These are phyloP conservation scores for Piezodorus guildinii DNA, from an alignment of 1,140 invertebrate species.

Conservation along the genomic window DNA sequence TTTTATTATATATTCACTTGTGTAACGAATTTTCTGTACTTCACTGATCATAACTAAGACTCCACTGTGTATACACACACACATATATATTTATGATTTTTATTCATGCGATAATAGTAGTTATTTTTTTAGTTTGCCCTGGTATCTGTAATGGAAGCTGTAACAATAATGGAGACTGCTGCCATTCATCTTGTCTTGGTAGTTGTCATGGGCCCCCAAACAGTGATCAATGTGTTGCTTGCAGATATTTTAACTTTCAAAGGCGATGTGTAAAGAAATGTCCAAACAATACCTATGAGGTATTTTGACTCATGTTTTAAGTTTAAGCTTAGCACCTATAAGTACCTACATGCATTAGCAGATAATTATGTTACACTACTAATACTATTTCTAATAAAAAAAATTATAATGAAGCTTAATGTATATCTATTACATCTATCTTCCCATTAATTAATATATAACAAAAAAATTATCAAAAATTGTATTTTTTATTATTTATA, in stretches of 20 bases:
- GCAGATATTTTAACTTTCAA: conserved; percentile 49
- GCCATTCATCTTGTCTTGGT: conserved; percentile 67
- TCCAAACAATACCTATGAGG: conserved; percentile 50
- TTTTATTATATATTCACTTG: no score
- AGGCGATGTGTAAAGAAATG: conserved; percentile 56
- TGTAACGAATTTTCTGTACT: no score
- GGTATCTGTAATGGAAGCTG: conserved; percentile 40
- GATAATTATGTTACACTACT: not conserved
- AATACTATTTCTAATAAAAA: no score
- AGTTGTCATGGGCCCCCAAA: conserved; percentile 51
- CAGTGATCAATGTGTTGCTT: conserved; percentile 57
- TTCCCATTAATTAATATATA: no score
- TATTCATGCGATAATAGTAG: not conserved
- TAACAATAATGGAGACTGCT: conserved; percentile 51
- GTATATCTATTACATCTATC: no score
- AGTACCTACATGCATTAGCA: no score
- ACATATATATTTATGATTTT: not conserved
- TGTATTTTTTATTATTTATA: no score
- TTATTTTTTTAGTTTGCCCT: conserved; percentile 44
- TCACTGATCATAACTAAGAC: no score
- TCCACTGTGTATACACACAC: no score
- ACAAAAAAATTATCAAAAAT: no score
- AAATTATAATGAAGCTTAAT: no score
- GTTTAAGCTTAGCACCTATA: no score
- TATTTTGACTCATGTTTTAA: conserved; percentile 26